A percentile compares a stretch with the other conserved stretches of the same genome.
These are phyloP conservation scores for Vanessa atalanta DNA, from an alignment of 1,140 invertebrate genomes.

Conservation along the genomic window DNA sequence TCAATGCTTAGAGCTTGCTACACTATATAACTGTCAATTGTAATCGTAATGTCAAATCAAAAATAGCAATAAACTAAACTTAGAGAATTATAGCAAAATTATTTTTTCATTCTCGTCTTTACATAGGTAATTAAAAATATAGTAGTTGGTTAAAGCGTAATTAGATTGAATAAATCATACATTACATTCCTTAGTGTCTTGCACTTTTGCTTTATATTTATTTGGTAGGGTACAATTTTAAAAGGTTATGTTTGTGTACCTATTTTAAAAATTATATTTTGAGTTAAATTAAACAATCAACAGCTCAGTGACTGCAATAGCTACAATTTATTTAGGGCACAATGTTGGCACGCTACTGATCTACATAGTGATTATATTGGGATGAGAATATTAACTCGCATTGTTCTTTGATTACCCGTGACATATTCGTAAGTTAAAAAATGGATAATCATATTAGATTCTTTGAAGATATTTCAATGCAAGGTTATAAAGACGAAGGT, in stretches of 20 bases:
- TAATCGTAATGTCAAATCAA: no score
- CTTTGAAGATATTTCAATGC: conserved; percentile 55
- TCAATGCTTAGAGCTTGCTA: no score
- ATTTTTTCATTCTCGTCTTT: no score
- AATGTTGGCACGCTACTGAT: conserved; percentile 31
- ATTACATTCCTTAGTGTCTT: not conserved
- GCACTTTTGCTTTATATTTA: not conserved
- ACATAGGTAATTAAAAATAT: not conserved
- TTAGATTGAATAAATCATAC: no score
- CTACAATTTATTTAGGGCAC: conserved; percentile 25
- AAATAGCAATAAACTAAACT: no score
- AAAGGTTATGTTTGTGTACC: conserved; percentile 16
- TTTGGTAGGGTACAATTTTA: not conserved
- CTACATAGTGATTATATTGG: conserved; percentile 21
- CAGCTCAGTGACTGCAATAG: conserved; percentile 32
- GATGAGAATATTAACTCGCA: conserved; percentile 12
- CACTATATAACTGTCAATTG: no score
- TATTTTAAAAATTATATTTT: conserved; percentile 9
- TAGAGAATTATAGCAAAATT: no score
- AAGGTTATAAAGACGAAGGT: conserved; percentile 74
- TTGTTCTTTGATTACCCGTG: not conserved
- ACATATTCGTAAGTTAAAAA: conserved; percentile 6
- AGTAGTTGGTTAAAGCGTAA: no score
- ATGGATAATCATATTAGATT: conserved; percentile 69
- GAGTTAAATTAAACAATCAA: conserved; percentile 1